Conservation (phyloP, 2,888 invertebrate species). For the Penaeus monodon region DNA sequence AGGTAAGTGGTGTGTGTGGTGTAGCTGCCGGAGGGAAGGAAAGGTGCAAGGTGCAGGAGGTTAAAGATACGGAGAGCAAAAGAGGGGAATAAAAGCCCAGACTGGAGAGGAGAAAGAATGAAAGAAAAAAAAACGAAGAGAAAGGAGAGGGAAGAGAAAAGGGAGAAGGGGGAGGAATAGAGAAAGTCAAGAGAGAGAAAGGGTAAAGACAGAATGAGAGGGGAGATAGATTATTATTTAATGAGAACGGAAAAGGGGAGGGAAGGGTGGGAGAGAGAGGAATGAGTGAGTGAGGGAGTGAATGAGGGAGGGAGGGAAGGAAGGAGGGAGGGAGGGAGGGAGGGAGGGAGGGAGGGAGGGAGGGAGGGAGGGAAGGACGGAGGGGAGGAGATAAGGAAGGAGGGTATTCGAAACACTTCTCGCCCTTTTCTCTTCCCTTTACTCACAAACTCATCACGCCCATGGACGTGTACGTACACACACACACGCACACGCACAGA, state of each 20-base stretch:
- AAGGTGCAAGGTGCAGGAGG: background rate
- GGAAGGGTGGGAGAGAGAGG: background rate
- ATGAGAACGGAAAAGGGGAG: background rate
- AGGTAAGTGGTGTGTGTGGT: background rate
- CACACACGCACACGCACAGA: no score
- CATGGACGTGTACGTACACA: no score
- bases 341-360: no score
- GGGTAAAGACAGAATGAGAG: no score
- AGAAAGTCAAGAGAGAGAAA: no score
- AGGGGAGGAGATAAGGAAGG: background rate
- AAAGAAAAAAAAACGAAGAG: background rate
- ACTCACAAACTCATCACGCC: no score
- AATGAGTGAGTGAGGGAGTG: background rate
- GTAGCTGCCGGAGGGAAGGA: background rate
- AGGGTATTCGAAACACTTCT: background rate
- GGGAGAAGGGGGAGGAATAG: background rate
- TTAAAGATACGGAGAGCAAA: background rate
- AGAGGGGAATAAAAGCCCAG: constrained; percentile 1
- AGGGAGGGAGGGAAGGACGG: background rate
- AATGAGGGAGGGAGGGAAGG: background rate
- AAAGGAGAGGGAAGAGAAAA: background rate
- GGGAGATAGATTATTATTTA: no score
- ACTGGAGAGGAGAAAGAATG: background rate
- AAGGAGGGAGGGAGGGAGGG: no score
- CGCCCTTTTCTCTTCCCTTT: no score